phyloP scores from a whole-genome alignment of 2,797 vertebrate species.

The Leuciscus waleckii region DNA sequence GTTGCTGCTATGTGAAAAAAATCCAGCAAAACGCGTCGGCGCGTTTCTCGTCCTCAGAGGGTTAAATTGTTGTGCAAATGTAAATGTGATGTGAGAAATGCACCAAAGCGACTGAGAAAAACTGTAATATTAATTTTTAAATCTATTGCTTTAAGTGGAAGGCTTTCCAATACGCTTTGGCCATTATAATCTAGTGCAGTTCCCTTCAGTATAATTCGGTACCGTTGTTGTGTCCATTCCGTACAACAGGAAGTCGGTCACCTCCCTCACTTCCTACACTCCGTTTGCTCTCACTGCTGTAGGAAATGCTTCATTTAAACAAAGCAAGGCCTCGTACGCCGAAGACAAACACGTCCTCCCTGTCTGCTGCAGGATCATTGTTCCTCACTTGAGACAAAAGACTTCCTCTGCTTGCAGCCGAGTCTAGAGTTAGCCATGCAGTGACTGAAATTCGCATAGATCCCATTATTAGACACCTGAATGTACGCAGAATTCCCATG shows the following conservation, averaged over 20 bases:
- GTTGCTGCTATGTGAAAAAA: too few relatives aligned
- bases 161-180: not conserved
- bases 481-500: slow-evolving; percentile 25
- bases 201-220: not conserved
- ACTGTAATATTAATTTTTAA: too few relatives aligned
- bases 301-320: slow-evolving; percentile 48
- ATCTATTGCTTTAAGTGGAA: not conserved
- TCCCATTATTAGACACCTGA: slow-evolving; percentile 1
- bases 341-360: slow-evolving; percentile 37
- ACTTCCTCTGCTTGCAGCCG: slow-evolving; percentile 32
- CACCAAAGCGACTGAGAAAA: too few relatives aligned
- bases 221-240: slow-evolving; percentile 18
- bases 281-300: slow-evolving; percentile 20
- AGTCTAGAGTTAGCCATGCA: slow-evolving; percentile 13
- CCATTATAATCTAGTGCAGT: not conserved
- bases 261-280: slow-evolving; percentile 43
- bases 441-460: slow-evolving; percentile 29
- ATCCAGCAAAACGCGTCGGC: too few relatives aligned
- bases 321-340: slow-evolving; percentile 31
- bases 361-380: slow-evolving; percentile 40
- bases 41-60: too few relatives aligned
- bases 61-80: too few relatives aligned
- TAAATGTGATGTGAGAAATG: too few relatives aligned
- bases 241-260: slow-evolving; percentile 18
- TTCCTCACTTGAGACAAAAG: slow-evolving; percentile 45